Evolutionary conservation across 1,140 invertebrate genomes (phyloP).

Genomic region (Drosophila bocki): DNA sequence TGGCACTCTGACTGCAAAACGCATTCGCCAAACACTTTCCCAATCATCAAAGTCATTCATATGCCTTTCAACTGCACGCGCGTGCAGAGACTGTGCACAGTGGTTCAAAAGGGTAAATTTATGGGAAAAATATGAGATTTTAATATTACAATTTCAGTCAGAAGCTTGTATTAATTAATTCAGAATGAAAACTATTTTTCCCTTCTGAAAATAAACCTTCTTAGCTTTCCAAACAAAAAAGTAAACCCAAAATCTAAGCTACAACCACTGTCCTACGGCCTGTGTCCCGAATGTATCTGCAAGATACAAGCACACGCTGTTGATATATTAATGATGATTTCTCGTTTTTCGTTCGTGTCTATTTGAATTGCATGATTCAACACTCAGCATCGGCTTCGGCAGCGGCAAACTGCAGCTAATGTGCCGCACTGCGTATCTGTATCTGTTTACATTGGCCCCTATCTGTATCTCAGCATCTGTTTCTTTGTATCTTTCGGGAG

Average conservation of each 20-base stretch:
- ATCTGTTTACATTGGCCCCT: constrained; percentile 49
- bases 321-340: constrained; percentile 83
- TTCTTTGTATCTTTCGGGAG: constrained; percentile 17
- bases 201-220: background rate
- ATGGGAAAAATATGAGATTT: background rate
- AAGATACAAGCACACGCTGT: constrained; percentile 66
- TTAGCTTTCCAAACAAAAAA: background rate
- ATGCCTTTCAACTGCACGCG: constrained; percentile 71
- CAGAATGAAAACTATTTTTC: too few species aligned
- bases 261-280: background rate
- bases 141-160: too few species aligned
- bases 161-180: too few species aligned
- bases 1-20: constrained; percentile 25
- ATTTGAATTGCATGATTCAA: constrained; percentile 83
- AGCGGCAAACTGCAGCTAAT: constrained; percentile 43
- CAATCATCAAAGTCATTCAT: constrained; percentile 82
- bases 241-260: too few species aligned
- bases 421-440: constrained; percentile 47
- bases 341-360: constrained; percentile 79
- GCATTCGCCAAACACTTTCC: constrained; percentile 77
- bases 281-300: constrained; percentile 53
- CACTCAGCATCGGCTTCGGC: constrained; percentile 42
- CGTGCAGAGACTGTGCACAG: constrained; percentile 4
- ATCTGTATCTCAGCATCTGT: constrained; percentile 15
- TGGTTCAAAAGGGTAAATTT: background rate